Base-by-base conservation (phyloP, 2,113 vertebrate genomes). In the Pampusana beccarii region DNA sequence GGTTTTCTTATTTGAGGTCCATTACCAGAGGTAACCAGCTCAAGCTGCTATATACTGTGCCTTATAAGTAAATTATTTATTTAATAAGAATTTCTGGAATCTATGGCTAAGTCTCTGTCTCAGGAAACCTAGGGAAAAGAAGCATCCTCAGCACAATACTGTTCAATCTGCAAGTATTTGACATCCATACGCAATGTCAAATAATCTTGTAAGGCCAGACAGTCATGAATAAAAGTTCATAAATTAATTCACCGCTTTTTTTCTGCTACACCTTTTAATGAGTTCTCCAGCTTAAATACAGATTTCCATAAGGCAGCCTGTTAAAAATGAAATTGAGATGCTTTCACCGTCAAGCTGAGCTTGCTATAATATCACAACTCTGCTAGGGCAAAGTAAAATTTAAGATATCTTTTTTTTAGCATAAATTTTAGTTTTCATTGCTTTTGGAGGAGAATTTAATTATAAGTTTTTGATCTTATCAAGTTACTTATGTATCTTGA, bases 181-280 rank as follows among this genome's bases (percentile, higher is more conserved):
- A 93, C 92, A 94, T 36, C 75, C 65, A 57, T 86, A 90, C 7
- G 11, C 73, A 93, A 81, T 92, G 90, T 78, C 88, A 93, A 92
- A 95, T 93, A 93, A 96, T 93, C 73, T 95, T 92, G 80, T 80
- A 57, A 88, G 88, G 72, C 73, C 80, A 90, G 86, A 81, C n/a
- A 95, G 73, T 92, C 34, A 88, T 40, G 69, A 88, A 93, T 84
- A 91, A 88, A 96, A 86, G 75, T 91, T 94, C 80, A 79, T 15
- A 72, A 70, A 86, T 95, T 90, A 95, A 81, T 88, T 88, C 82
- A 91, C 64, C 48, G n/a, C 33, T 89, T 86, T 78, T 78, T 65
- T 28, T 72, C 28, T 65, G 48, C 72, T 86, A 57, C 26, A 79
- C 9, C 94, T 93, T 80, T 92, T 83, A 97, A 95, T 94, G 85